Evolutionary conservation across 2,797 vertebrate species (phyloP).

Genomic region (Acanthiza pusilla): DNA sequence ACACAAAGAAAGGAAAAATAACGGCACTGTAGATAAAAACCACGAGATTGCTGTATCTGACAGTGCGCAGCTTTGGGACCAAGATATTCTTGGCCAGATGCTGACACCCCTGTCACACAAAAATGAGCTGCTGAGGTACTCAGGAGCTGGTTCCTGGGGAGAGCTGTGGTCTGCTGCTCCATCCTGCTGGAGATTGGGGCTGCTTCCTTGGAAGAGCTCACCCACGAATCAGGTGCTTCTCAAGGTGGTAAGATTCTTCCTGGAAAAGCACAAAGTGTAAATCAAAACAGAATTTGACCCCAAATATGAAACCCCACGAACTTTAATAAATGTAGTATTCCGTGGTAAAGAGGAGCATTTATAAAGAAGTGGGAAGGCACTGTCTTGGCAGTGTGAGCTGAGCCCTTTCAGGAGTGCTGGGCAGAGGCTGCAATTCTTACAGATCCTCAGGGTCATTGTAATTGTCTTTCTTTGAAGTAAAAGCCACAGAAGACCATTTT

Average conservation of each 20-base stretch:
- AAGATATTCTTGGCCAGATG: slow-evolving; percentile 5
- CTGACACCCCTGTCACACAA: not conserved
- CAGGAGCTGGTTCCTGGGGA: not conserved
- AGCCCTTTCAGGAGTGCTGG: not conserved
- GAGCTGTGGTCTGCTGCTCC: not conserved
- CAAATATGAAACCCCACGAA: not conserved
- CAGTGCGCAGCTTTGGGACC: not conserved
- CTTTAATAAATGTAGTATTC: not conserved
- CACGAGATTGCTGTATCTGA: not conserved
- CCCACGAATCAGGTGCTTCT: not conserved
- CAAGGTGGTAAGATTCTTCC: not conserved
- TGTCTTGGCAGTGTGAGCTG: rapidly evolving
- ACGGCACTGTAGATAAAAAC: slow-evolving; percentile 30
- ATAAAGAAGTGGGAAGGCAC: not conserved
- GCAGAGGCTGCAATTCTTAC: not conserved
- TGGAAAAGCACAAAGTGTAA: not conserved
- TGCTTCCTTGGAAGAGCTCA: not conserved
- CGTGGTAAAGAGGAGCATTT: not conserved
- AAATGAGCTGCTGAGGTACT: not conserved
- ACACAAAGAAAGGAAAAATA: slow-evolving; percentile 37
- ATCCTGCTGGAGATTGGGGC: rapidly evolving
- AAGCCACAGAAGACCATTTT: not conserved
- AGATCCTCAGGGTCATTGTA: not conserved
- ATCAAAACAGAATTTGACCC: not conserved
- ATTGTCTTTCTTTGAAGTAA: not conserved